phyloP scores from a whole-genome alignment of 2,797 vertebrate species.

The Spinus olivaceus region DNA sequence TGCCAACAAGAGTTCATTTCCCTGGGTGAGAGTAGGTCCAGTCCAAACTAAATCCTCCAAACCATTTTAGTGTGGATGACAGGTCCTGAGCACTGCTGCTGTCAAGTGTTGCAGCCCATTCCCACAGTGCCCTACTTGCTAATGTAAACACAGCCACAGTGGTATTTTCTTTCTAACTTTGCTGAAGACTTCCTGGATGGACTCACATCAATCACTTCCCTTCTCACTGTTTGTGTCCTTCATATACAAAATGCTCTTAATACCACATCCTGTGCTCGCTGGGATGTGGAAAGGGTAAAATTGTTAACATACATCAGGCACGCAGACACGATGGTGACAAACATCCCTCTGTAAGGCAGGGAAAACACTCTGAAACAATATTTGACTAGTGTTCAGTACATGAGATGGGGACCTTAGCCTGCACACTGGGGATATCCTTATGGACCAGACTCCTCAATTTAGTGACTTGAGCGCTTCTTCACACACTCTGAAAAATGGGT shows the following conservation, averaged over 20 bases:
- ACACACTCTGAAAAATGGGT: accelerated
- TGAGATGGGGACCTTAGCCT: not conserved
- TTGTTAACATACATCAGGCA: conserved; percentile 19
- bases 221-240: not conserved
- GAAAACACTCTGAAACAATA: not conserved
- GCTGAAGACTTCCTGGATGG: not conserved
- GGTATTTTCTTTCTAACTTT: not conserved
- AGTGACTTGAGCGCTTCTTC: not conserved
- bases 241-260: not conserved
- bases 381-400: not conserved
- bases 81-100: not conserved
- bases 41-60: not conserved
- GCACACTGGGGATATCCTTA: not conserved
- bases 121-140: not conserved
- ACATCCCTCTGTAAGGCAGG: not conserved
- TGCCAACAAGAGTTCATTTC: not conserved
- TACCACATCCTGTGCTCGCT: not conserved
- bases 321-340: conserved; percentile 5
- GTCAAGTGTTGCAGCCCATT: not conserved
- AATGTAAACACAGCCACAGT: not conserved
- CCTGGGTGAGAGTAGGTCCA: not conserved
- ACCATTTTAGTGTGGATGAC: not conserved
- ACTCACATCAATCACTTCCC: not conserved
- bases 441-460: not conserved
- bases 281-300: conserved; percentile 24